Percentiles rank a stretch among this genome's conserved stretches.
phyloP scores from a whole-genome alignment of 2,113 vertebrate species.

The Saguinus midas region DNA sequence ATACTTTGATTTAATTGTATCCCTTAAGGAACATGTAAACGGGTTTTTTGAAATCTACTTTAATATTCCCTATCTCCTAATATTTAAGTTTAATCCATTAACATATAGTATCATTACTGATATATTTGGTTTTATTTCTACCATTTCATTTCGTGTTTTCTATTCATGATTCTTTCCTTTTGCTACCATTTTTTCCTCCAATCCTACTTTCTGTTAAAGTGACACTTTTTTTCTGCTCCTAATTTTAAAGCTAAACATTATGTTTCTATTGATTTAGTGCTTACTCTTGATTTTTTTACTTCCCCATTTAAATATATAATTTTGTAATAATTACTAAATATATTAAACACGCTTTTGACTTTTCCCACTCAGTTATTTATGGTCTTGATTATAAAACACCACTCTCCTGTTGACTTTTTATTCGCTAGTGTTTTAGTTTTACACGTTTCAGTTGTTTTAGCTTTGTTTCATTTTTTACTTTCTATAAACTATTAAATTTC shows the following conservation, averaged over 20 bases:
- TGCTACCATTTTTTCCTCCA: background rate
- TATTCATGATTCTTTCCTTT: background rate
- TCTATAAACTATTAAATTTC: background rate
- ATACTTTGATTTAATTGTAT: background rate
- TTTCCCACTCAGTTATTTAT: background rate
- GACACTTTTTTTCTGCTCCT: background rate
- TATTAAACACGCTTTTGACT: background rate
- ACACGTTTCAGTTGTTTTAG: background rate
- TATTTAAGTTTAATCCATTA: background rate
- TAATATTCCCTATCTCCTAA: background rate
- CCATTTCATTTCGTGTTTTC: background rate
- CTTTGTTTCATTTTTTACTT: background rate
- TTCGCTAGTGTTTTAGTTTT: background rate
- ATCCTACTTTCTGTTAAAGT: background rate
- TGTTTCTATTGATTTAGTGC: background rate
- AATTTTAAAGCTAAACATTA: background rate
- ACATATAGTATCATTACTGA: background rate
- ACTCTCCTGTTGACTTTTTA: background rate
- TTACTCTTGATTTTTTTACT: background rate
- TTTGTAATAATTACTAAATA: background rate
- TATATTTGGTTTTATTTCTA: background rate
- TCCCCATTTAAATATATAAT: background rate
- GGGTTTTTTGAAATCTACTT: background rate
- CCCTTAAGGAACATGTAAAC: background rate
- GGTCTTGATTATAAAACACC: background rate